Evolutionary conservation across 2,888 invertebrate genomes (phyloP).

Genomic region (Microctonus hyperodae): DNA sequence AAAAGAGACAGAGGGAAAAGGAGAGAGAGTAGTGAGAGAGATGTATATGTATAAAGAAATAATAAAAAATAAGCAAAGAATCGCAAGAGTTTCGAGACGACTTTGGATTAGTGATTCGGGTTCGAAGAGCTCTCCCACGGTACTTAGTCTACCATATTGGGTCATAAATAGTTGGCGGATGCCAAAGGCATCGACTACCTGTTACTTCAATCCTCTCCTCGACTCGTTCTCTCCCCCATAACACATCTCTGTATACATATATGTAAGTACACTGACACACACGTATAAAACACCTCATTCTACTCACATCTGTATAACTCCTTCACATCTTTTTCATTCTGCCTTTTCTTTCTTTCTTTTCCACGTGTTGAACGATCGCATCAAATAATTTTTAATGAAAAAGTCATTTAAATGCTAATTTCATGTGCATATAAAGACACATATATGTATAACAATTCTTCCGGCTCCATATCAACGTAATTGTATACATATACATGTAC

Average conservation of each 20-base stretch:
- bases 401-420: slow-evolving; percentile 56
- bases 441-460: slow-evolving; percentile 35
- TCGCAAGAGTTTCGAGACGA: slow-evolving; percentile 35
- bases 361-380: slow-evolving; percentile 22
- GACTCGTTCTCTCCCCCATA: slow-evolving; percentile 30
- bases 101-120: slow-evolving; percentile 46
- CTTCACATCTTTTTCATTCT: slow-evolving; percentile 31
- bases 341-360: slow-evolving; percentile 17
- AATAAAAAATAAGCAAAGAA: slow-evolving; percentile 27
- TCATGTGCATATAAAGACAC: background rate
- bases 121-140: slow-evolving; percentile 48
- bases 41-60: background rate
- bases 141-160: slow-evolving; percentile 49
- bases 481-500: slow-evolving; percentile 4
- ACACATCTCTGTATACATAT: slow-evolving; percentile 20
- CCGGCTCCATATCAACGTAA: slow-evolving; percentile 27
- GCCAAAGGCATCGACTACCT: slow-evolving; percentile 48
- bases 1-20: no score
- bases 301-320: slow-evolving; percentile 36
- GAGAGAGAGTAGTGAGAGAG: no score
- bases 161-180: slow-evolving; percentile 54
- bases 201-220: slow-evolving; percentile 26
- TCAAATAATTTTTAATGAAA: slow-evolving; percentile 48
- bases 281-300: no score
- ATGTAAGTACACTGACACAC: slow-evolving; percentile 2